phyloP scores from a whole-genome alignment of 2,888 invertebrate species.

The Tachina grossa region DNA sequence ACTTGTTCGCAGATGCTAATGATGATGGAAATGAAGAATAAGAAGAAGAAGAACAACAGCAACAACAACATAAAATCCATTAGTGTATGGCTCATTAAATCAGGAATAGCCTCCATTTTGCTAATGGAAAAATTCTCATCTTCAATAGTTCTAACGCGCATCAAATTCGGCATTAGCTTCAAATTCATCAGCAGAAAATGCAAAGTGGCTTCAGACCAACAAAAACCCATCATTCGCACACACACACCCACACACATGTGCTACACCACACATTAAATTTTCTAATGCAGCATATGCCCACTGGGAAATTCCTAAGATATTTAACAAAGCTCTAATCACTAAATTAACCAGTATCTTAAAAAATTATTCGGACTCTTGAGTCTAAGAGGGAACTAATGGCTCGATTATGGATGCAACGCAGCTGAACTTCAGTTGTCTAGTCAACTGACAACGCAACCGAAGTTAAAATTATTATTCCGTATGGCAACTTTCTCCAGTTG shows the following conservation, averaged over 20 bases:
- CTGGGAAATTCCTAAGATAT: background rate
- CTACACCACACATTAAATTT: slow-evolving; percentile 13
- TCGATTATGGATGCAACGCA: no score
- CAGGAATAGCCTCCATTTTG: slow-evolving; percentile 81
- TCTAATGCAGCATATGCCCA: background rate
- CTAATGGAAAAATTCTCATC: slow-evolving; percentile 79
- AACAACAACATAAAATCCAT: slow-evolving; percentile 76
- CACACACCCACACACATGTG: background rate
- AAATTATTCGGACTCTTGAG: no score
- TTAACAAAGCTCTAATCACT: no score
- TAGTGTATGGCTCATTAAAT: slow-evolving; percentile 81
- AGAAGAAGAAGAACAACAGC: slow-evolving; percentile 29
- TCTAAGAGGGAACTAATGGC: no score
- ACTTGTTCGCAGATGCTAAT: slow-evolving; percentile 22
- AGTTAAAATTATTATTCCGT: no score
- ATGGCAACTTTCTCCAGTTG: no score
- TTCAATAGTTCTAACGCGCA: slow-evolving; percentile 72
- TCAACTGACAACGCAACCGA: no score
- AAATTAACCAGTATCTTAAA: no score
- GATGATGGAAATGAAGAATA: slow-evolving; percentile 28
- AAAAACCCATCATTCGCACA: slow-evolving; percentile 32
- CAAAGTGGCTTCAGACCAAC: slow-evolving; percentile 65
- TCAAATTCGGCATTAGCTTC: slow-evolving; percentile 66
- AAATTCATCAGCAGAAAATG: slow-evolving; percentile 59
- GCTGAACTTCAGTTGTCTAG: no score